Conservation (phyloP, 2,113 vertebrate species). For the Montifringilla adamsi region DNA sequence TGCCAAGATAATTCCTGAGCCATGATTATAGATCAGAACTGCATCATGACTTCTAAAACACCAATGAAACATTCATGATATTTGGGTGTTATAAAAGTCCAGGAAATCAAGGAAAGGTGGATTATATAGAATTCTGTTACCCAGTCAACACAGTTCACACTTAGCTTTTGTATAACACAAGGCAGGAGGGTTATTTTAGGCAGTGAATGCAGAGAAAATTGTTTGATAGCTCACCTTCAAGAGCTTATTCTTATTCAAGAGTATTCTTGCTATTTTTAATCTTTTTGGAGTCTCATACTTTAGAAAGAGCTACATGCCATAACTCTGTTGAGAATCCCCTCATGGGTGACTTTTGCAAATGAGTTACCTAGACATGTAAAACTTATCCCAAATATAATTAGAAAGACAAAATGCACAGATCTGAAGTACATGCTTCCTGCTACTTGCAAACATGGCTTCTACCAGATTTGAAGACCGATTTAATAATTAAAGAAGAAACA, state of each 20-base stretch:
- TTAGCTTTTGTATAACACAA: neutral
- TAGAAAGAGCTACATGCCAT: neutral
- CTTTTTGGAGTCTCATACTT: neutral
- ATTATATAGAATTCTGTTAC: neutral
- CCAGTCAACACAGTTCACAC: neutral
- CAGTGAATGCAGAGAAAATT: neutral
- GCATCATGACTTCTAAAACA: neutral
- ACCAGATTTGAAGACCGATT: neutral
- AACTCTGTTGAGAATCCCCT: neutral
- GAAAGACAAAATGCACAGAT: neutral
- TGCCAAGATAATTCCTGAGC: neutral
- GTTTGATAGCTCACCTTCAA: neutral
- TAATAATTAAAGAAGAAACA: neutral
- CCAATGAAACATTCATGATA: neutral
- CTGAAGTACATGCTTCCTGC: neutral
- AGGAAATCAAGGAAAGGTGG: neutral
- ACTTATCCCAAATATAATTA: neutral
- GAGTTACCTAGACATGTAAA: neutral
- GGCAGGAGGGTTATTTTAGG: neutral
- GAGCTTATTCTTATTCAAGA: neutral
- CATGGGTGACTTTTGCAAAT: neutral
- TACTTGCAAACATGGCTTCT: neutral
- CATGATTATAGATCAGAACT: neutral
- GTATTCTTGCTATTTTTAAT: neutral
- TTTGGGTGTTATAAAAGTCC: neutral